These are phyloP conservation scores for Oikopleura albicans DNA, from an alignment of 23 tunicate species.

Conservation along the genomic window DNA sequence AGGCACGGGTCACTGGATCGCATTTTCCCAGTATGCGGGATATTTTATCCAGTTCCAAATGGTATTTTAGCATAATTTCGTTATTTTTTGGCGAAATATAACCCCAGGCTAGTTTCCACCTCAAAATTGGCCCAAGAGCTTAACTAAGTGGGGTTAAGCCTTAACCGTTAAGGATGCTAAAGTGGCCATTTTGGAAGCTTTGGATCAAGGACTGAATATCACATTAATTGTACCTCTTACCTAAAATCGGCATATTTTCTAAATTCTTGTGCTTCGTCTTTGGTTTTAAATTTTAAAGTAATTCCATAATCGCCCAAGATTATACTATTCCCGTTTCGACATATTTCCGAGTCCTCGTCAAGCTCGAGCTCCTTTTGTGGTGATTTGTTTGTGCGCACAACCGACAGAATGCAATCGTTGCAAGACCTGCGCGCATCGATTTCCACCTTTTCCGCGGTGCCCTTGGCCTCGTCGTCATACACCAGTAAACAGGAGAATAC, in stretches of 20 bases:
- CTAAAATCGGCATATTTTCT: neutral
- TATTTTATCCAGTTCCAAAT: too few relatives aligned
- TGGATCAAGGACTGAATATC: too few relatives aligned
- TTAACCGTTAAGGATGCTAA: too few relatives aligned
- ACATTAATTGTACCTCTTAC: too few relatives aligned
- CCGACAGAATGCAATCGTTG: neutral
- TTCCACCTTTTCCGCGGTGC: neutral
- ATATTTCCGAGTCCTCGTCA: neutral
- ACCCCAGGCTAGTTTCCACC: too few relatives aligned
- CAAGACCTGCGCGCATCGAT: neutral
- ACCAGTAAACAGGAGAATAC: neutral
- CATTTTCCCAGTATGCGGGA: too few relatives aligned
- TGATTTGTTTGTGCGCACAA: constrained; percentile 1
- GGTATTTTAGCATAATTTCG: too few relatives aligned
- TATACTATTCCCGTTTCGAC: neutral
- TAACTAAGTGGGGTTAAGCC: too few relatives aligned
- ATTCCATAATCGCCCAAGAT: neutral
- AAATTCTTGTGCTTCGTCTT: neutral
- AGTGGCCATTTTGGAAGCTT: too few relatives aligned
- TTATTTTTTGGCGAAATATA: too few relatives aligned
- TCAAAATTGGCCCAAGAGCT: too few relatives aligned
- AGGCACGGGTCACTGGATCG: too few relatives aligned
- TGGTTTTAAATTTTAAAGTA: neutral
- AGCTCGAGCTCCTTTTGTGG: neutral
- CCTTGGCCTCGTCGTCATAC: neutral